Evolutionary conservation across 2,888 invertebrate species (phyloP), one percentile per base, ranked within the genome.

Genomic region (Leptura quadrifasciata): DNA sequence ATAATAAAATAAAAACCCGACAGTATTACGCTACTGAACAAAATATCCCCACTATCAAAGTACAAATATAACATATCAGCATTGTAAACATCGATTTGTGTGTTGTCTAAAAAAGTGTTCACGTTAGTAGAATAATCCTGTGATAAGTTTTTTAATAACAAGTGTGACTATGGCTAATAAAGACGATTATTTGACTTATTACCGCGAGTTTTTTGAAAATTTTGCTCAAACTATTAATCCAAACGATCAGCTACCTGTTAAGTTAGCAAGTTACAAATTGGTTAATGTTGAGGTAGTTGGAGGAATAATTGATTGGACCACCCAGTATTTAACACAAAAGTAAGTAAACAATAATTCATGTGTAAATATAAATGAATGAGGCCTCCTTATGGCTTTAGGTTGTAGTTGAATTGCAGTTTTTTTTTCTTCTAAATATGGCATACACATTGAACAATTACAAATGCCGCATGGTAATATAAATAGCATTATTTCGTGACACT

Each of bases 241-340:
- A 1, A 91, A 93, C 82, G 95, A 95, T 88, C 94, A 94, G 87
- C 90, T 95, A 82, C 95, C 95, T 70, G 94, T 95, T 64, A 92
- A 93, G 86, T 93, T 94, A 76, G 92, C 92, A 80, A 92, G 92
- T 80, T 94, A 94, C 87, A 92, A 93, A 79, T 91, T 95, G 83
- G 91, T 92, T 58, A 93, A 93, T 83, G 89, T 91, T 10, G 95
- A 95, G 90, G 90, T 95, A 76, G 90, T 92, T 82, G 95, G 95
- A 63, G 95, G 94, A 88, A 92, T 95, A 79, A 91, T 94, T 75
- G 93, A 94, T 88, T 95, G 95, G 93, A 93, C 92, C 67, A 91
- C 94, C 73, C 94, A 94, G 88, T 95, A 95, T 90, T 91, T 95
- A 85, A 92, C 92, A 82, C 93, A 94, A 89, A 94, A 94, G 95